Evolutionary conservation across 2,797 vertebrate species (phyloP).

Genomic region (Vespertilio murinus): DNA sequence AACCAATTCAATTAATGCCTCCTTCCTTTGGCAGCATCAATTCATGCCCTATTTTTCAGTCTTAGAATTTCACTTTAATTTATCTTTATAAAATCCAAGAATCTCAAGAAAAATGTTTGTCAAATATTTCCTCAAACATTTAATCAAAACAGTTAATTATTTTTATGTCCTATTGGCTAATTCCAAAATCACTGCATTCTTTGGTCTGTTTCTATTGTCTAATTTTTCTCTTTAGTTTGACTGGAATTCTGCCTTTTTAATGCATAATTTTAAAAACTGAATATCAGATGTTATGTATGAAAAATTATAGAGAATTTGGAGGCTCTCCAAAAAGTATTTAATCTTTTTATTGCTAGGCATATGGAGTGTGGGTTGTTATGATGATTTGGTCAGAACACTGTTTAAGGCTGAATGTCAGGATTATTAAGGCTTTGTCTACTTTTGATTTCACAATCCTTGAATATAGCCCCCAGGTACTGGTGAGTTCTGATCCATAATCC

Average conservation of each 20-base stretch:
- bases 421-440: neutral
- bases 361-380: neutral
- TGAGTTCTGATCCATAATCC: neutral
- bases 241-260: neutral
- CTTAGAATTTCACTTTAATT: neutral
- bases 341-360: neutral
- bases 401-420: neutral
- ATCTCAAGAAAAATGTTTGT: neutral
- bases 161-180: neutral
- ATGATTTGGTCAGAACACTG: neutral
- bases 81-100: neutral
- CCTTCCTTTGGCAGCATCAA: neutral
- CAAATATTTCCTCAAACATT: neutral
- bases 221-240: neutral
- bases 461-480: neutral
- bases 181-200: neutral
- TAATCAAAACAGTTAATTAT: neutral
- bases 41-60: neutral
- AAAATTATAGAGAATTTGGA: neutral
- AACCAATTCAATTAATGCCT: neutral
- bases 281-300: neutral
- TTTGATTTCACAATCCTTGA: neutral
- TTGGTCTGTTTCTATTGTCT: neutral
- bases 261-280: neutral
- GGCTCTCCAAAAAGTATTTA: neutral